phyloP scores from a whole-genome alignment of 2,888 invertebrate genomes.

The Cordylochernes scorpioides region DNA sequence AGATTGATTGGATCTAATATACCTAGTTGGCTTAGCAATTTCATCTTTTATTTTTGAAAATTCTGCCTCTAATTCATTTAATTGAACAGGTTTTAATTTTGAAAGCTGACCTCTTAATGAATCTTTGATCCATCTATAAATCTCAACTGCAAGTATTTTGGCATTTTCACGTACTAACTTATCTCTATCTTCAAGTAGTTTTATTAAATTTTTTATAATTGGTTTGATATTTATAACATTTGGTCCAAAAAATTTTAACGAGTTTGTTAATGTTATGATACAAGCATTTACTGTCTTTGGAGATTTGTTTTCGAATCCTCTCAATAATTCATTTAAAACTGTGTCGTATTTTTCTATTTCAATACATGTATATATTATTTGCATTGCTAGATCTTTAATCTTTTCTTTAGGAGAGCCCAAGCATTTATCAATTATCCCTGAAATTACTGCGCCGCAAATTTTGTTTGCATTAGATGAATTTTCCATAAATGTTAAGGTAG shows the following conservation, averaged over 20 bases:
- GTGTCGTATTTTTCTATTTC: slow-evolving; percentile 83
- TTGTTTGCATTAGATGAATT: slow-evolving; percentile 53
- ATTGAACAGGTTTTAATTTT: slow-evolving; percentile 58
- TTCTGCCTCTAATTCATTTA: slow-evolving; percentile 57
- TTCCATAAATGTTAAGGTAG: slow-evolving; percentile 63
- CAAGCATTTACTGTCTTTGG: slow-evolving; percentile 78
- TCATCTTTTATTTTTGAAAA: slow-evolving; percentile 43
- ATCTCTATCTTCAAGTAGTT: slow-evolving; percentile 65
- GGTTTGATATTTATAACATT: slow-evolving; percentile 70
- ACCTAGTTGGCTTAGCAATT: slow-evolving; percentile 41
- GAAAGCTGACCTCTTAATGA: slow-evolving; percentile 60
- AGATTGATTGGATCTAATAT: slow-evolving; percentile 51
- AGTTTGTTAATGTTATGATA: slow-evolving; percentile 40
- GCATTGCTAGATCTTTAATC: slow-evolving; percentile 66
- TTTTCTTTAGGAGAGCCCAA: slow-evolving; percentile 67
- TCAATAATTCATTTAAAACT: slow-evolving; percentile 59
- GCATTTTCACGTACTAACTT: slow-evolving; percentile 69
- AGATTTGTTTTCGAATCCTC: slow-evolving; percentile 81
- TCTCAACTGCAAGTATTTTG: slow-evolving; percentile 65
- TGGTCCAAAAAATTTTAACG: slow-evolving; percentile 54
- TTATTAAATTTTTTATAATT: slow-evolving; percentile 56
- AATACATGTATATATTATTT: slow-evolving; percentile 68
- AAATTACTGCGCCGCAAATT: slow-evolving; percentile 63
- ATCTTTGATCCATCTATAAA: slow-evolving; percentile 56
- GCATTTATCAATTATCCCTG: slow-evolving; percentile 66